phyloP scores from a whole-genome alignment of 2,888 invertebrate species.

The Lepidocyrtinus sp. region DNA sequence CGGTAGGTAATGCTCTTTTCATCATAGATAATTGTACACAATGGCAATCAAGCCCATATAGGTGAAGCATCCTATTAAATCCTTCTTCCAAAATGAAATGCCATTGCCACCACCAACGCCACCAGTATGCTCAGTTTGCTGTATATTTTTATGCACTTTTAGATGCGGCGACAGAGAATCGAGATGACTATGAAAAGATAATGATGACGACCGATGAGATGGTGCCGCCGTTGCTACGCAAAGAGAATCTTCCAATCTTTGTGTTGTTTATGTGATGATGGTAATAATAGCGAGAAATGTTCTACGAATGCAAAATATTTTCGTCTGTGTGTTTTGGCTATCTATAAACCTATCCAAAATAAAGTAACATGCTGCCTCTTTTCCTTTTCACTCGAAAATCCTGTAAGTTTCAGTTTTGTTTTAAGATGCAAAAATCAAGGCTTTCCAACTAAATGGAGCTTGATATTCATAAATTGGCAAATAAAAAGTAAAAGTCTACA shows the following conservation, averaged over 20 bases:
- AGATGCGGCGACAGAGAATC: background rate
- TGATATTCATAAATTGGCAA: no score
- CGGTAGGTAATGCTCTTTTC: slow-evolving; percentile 12
- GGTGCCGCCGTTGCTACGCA: background rate
- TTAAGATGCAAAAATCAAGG: no score
- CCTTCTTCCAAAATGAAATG: background rate
- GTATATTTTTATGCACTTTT: background rate
- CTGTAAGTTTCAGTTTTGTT: no score
- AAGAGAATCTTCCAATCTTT: background rate
- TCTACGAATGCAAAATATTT: background rate
- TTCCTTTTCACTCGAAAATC: no score
- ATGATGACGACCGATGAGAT: no score
- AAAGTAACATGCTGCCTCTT: background rate
- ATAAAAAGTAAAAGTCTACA: no score
- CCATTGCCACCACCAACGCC: background rate
- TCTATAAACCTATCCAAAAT: background rate
- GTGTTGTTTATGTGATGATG: background rate
- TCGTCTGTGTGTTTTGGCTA: background rate
- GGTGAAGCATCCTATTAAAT: background rate
- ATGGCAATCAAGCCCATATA: slow-evolving; percentile 13
- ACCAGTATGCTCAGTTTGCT: background rate
- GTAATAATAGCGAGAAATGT: background rate
- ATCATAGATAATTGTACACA: slow-evolving; percentile 30
- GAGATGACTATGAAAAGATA: background rate
- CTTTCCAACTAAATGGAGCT: no score